Conservation (phyloP, 2,888 invertebrate genomes). For the Philereme transversata region DNA sequence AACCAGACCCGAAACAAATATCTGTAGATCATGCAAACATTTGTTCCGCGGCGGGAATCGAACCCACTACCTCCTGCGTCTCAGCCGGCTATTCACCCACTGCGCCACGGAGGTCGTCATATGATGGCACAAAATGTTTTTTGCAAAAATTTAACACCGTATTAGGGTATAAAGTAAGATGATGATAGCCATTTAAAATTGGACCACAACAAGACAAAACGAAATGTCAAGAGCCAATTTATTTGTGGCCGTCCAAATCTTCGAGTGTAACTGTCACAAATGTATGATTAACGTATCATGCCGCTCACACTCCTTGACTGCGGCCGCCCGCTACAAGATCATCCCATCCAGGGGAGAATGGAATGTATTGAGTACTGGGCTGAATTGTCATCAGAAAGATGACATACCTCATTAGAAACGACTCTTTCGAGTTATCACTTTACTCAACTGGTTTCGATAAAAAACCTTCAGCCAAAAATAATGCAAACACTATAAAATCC, state of each 20-base stretch:
- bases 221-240: conserved; percentile 47
- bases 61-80: no score
- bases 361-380: neutral
- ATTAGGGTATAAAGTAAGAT: neutral
- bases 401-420: no score
- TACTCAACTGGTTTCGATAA: no score
- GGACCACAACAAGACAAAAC: conserved; percentile 40
- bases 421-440: no score
- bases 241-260: conserved; percentile 64
- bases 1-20: no score
- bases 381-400: neutral
- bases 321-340: conserved; percentile 80
- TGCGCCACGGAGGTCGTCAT: no score
- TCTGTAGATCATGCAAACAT: no score
- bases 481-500: no score
- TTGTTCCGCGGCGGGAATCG: no score
- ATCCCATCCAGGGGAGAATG: conserved; percentile 59
- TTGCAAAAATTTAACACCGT: neutral
- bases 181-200: conserved; percentile 29
- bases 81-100: no score
- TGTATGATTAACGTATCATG: conserved; percentile 79
- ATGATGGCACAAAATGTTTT: no score
- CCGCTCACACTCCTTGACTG: conserved; percentile 72
- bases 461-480: no score
- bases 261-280: conserved; percentile 76